Conservation (phyloP, 2,113 vertebrate genomes). For the Lasiurus borealis region DNA sequence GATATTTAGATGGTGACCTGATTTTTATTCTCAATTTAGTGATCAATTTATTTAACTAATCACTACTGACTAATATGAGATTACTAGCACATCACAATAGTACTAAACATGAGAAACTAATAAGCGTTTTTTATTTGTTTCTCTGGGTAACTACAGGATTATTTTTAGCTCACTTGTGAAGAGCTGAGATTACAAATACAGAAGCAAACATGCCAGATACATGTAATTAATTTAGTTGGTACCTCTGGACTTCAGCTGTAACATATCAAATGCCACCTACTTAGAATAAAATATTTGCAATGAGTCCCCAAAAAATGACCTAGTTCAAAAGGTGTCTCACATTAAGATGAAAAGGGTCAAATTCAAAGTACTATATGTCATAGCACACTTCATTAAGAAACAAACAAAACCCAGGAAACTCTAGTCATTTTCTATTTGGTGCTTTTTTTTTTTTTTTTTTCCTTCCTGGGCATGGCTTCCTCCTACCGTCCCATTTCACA, state of each 20-base stretch:
- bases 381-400: conserved; percentile 14
- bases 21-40: conserved; percentile 31
- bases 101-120: conserved; percentile 40
- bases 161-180: conserved; percentile 61
- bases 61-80: neutral
- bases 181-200: conserved; percentile 30
- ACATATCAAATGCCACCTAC: conserved; percentile 39
- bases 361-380: conserved; percentile 55
- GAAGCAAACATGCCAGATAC: conserved; percentile 40
- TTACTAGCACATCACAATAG: neutral
- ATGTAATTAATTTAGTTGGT: conserved; percentile 53
- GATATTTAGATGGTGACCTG: conserved; percentile 34
- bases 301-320: neutral
- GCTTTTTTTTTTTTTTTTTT: neutral
- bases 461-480: neutral
- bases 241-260: conserved; percentile 16
- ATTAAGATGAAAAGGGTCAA: conserved; percentile 54
- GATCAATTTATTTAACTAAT: conserved; percentile 60
- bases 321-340: conserved; percentile 54
- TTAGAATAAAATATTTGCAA: conserved; percentile 56
- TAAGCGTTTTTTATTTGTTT: conserved; percentile 44
- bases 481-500: neutral
- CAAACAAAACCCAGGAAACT: neutral
- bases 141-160: neutral
- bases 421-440: neutral